phyloP scores from a whole-genome alignment of 2,888 invertebrate species.

The Polyploca ridens region DNA sequence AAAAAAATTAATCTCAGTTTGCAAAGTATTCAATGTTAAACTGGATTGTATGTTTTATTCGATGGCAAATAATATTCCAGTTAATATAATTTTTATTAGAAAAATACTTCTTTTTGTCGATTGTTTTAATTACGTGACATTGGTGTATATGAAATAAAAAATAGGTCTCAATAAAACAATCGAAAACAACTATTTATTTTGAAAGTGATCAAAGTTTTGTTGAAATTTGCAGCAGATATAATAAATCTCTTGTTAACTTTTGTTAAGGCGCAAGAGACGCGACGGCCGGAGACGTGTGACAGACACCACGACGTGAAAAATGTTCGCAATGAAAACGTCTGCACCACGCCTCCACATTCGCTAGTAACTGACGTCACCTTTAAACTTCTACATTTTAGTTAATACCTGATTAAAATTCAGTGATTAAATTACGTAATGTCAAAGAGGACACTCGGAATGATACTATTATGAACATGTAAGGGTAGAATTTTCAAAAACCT shows the following conservation, averaged over 20 bases:
- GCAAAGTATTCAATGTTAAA: too few relatives aligned
- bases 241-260: constrained; percentile 59
- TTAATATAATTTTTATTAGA: too few relatives aligned
- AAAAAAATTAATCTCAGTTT: too few relatives aligned
- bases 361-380: constrained; percentile 7
- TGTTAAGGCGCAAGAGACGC: constrained; percentile 41
- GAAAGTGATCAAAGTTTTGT: not conserved
- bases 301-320: constrained; percentile 58
- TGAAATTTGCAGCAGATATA: constrained; percentile 39
- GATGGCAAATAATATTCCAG: too few relatives aligned
- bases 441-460: not conserved
- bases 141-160: not conserved
- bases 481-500: too few relatives aligned
- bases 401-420: not conserved
- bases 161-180: not conserved
- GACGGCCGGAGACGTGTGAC: constrained; percentile 52
- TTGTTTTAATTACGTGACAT: not conserved
- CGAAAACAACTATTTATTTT: not conserved
- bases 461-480: too few relatives aligned
- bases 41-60: too few relatives aligned
- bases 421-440: not conserved
- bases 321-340: constrained; percentile 50
- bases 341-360: constrained; percentile 22
- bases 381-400: not conserved
- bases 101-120: not conserved